Evolutionary conservation across 2,797 vertebrate species (phyloP), one percentile per base, ranked within the genome.

Genomic region (Zalophus californianus): DNA sequence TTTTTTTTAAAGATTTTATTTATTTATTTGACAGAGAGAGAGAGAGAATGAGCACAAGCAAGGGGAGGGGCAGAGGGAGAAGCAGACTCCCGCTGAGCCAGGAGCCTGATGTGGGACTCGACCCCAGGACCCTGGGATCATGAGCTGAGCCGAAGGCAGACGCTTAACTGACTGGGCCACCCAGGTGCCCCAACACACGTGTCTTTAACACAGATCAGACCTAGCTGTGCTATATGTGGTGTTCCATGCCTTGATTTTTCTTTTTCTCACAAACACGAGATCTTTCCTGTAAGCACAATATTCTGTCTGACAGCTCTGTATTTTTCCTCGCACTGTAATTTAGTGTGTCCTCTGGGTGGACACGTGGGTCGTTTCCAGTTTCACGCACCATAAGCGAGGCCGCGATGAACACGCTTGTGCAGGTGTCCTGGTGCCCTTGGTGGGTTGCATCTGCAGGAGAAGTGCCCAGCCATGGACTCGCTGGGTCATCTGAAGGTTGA

Each of bases 341-440:
- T 68, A 16, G 2, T 12, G 32, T n/a, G 66, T 68, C 0, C 82
- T n/a, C 44, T 35, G 16, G 23, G 41, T 2, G 27, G 70, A 27
- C 54, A 3, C 0, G 2, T 0, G 15, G 23, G 41, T 68, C 1
- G 0, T 62, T 52, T 72, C 62, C 18, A 25, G 79, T 52, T 15
- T 1, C 1, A 35, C 4, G 18, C 1, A 2, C 60, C 3, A 0
- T 75, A 21, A 48, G 18, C 44, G 4, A 1, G 1, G 2, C 86
- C 8, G 3, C 13, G 0, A 52, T n/a, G 44, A 64, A 8, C 50
- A 10, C 21, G 32, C 23, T 12, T 20, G 25, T 56, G 32, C 60
- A 35, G 27, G 13, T 0, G 0, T 44, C 62, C 50, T 0, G 5
- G 56, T 2, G 16, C 29, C 50, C 56, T 60, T 2, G 4, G 25